Conservation (phyloP, 2,888 invertebrate genomes). For the Vesta saturnalis region DNA sequence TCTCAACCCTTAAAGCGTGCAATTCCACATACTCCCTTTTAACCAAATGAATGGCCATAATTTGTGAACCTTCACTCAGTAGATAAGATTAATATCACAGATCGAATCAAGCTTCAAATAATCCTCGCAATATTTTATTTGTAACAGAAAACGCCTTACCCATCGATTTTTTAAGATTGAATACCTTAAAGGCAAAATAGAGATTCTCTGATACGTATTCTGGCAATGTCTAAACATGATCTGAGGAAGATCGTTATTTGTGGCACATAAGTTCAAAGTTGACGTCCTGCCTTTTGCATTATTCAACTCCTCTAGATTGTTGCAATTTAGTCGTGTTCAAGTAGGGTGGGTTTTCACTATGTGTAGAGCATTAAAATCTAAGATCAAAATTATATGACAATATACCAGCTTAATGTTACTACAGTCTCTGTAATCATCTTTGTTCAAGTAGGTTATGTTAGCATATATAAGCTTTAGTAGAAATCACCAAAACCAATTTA, state of each 20-base stretch:
- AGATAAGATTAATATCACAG: too few species aligned
- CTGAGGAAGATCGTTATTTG: conserved; percentile 28
- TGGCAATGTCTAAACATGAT: conserved; percentile 28
- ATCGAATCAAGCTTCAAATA: too few species aligned
- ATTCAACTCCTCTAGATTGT: conserved; percentile 35
- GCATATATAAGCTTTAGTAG: conserved; percentile 14
- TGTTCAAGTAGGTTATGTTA: conserved; percentile 29
- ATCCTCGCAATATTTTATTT: too few species aligned
- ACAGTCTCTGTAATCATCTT: too few species aligned
- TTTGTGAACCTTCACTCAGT: too few species aligned
- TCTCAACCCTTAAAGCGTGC: too few species aligned
- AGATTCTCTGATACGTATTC: conserved; percentile 21
- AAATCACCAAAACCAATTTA: conserved; percentile 25
- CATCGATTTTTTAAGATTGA: too few species aligned
- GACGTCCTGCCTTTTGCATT: conserved; percentile 33
- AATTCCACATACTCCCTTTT: too few species aligned
- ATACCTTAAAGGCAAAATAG: background rate
- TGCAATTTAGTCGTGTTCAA: conserved; percentile 32
- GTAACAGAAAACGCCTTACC: too few species aligned
- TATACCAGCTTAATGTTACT: conserved; percentile 42
- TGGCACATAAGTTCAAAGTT: conserved; percentile 21
- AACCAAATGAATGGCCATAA: too few species aligned
- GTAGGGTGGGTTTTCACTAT: conserved; percentile 15
- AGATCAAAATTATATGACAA: conserved; percentile 48
- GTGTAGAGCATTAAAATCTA: conserved; percentile 33